Percentiles rank a stretch among this genome's conserved stretches.
phyloP scores from a whole-genome alignment of 2,113 vertebrate species.

The Symphodus melops region DNA sequence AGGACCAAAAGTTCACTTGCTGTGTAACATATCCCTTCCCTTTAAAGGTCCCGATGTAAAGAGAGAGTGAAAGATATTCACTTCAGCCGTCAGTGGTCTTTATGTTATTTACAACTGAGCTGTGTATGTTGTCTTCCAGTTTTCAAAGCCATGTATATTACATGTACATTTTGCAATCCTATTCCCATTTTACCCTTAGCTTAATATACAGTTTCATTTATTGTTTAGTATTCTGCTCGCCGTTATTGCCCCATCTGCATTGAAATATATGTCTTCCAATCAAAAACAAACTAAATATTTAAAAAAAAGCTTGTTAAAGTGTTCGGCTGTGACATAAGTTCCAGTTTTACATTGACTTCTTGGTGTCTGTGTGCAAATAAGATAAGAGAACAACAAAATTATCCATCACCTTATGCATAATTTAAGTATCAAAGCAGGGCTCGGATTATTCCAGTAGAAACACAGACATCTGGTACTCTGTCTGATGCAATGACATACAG shows the following conservation, averaged over 20 bases:
- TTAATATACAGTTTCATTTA: not conserved
- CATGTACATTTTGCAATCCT: not conserved
- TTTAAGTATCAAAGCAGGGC: conserved; percentile 12
- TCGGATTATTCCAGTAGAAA: conserved; percentile 35
- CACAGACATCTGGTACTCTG: conserved; percentile 11
- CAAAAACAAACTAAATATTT: conserved; percentile 18
- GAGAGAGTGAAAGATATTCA: too few relatives aligned
- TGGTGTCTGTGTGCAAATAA: conserved; percentile 4
- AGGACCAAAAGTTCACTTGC: too few relatives aligned
- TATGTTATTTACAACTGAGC: too few relatives aligned
- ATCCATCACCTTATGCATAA: conserved; percentile 14
- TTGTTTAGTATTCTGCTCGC: not conserved
- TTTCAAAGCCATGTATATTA: not conserved
- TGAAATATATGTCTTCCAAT: not conserved
- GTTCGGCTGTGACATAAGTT: not conserved
- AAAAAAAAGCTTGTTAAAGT: not conserved
- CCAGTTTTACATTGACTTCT: not conserved
- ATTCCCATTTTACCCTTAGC: not conserved
- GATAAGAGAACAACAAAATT: not conserved
- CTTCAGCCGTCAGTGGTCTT: too few relatives aligned
- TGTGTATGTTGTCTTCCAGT: too few relatives aligned
- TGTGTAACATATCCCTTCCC: too few relatives aligned
- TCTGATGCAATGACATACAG: conserved; percentile 16
- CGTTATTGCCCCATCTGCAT: not conserved
- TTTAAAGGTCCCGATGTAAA: too few relatives aligned